These are phyloP conservation scores for Cordylochernes scorpioides DNA, from an alignment of 2,888 invertebrate genomes.

Conservation along the genomic window DNA sequence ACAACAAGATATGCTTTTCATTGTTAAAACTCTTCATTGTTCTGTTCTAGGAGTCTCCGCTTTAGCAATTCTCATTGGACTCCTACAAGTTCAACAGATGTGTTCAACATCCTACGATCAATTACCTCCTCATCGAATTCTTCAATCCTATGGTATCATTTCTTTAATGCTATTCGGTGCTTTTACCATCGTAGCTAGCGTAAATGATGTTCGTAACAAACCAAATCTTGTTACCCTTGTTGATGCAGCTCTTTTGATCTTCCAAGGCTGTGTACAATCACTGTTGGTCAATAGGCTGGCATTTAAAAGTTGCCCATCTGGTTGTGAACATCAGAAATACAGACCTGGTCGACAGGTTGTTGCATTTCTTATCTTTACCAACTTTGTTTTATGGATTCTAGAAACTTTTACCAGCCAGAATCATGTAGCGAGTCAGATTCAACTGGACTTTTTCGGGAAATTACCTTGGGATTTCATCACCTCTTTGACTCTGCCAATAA, in stretches of 20 bases:
- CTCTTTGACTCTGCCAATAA: constrained; percentile 32
- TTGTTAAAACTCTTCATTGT: constrained; percentile 8
- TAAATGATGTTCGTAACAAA: constrained; percentile 7
- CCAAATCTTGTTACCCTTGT: constrained; percentile 25
- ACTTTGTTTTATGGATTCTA: constrained; percentile 36
- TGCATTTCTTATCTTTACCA: constrained; percentile 34
- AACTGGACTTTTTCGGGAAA: constrained; percentile 32
- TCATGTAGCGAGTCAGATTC: constrained; percentile 31
- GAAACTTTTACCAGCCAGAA: constrained; percentile 36
- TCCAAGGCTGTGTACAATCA: constrained; percentile 19
- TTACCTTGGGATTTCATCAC: constrained; percentile 36
- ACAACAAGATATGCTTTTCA: constrained; percentile 7
- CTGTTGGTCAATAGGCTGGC: constrained; percentile 9
- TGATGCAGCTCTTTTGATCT: constrained; percentile 24
- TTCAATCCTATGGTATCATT: constrained; percentile 8
- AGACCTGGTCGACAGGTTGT: constrained; percentile 22
- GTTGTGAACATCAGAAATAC: constrained; percentile 4
- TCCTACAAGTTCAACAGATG: constrained; percentile 6
- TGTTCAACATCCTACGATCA: constrained; percentile 3
- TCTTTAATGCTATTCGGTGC: constrained; percentile 9
- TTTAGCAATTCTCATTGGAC: constrained; percentile 5
- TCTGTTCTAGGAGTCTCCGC: constrained; percentile 7
- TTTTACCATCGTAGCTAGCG: constrained; percentile 9
- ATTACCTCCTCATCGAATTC: constrained; percentile 3
- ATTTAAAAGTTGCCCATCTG: constrained; percentile 5